Evolutionary conservation across 1,140 invertebrate genomes (phyloP).

Genomic region (Panagrolaimus sp.): DNA sequence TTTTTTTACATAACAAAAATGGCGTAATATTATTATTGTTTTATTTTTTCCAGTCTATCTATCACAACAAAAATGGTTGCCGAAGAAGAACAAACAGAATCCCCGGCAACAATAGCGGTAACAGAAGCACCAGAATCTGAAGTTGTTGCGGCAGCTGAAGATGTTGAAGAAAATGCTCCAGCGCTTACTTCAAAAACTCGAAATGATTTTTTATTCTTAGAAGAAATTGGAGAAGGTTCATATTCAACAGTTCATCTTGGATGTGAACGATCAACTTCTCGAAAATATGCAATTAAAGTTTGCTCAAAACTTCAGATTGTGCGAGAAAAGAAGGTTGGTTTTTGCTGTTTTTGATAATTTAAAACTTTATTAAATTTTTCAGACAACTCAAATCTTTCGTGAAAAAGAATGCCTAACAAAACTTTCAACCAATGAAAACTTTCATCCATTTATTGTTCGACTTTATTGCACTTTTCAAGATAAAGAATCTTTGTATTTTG

Average conservation of each 20-base stretch:
- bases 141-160: too few relatives aligned
- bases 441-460: slow-evolving; percentile 36
- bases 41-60: too few relatives aligned
- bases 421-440: slow-evolving; percentile 34
- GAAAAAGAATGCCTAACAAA: slow-evolving; percentile 33
- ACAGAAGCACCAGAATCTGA: too few relatives aligned
- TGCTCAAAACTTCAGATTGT: slow-evolving; percentile 40
- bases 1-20: too few relatives aligned
- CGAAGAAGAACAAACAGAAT: too few relatives aligned
- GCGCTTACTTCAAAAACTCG: background rate
- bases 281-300: slow-evolving; percentile 39
- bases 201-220: slow-evolving; percentile 33
- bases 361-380: slow-evolving; percentile 16
- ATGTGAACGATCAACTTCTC: slow-evolving; percentile 20
- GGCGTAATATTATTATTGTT: too few relatives aligned
- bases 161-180: background rate
- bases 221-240: slow-evolving; percentile 41
- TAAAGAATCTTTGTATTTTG: slow-evolving; percentile 40
- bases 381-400: slow-evolving; percentile 42
- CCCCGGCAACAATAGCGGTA: too few relatives aligned
- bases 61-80: too few relatives aligned
- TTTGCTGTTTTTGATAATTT: slow-evolving; percentile 9
- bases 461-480: slow-evolving; percentile 45
- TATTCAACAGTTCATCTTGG: slow-evolving; percentile 44
- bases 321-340: slow-evolving; percentile 41